Evolutionary conservation across 2,888 invertebrate species (phyloP).

Genomic region (Agrotis ipsilon): DNA sequence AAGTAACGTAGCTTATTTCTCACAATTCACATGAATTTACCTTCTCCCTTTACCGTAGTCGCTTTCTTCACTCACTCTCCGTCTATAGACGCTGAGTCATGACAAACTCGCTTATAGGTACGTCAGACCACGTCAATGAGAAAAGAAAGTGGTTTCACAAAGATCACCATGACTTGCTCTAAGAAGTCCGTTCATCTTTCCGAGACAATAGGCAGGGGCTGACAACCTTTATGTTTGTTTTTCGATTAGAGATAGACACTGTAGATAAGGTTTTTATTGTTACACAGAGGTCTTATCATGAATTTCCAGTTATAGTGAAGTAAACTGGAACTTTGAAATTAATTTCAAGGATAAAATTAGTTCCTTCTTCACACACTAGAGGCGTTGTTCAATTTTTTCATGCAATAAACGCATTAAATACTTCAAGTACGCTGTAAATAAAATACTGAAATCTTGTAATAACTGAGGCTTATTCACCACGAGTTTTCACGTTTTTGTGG

Average conservation of each 20-base stretch:
- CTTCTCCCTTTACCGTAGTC: neutral
- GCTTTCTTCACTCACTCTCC: slow-evolving; percentile 15
- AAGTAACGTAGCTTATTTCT: neutral
- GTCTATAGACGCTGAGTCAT: slow-evolving; percentile 44
- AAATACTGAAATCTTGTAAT: no score
- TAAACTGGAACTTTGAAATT: no score
- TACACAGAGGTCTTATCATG: no score
- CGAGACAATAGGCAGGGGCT: slow-evolving; percentile 35
- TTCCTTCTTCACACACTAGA: no score
- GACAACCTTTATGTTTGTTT: slow-evolving; percentile 27
- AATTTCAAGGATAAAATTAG: no score
- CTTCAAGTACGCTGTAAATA: no score
- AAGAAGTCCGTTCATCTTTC: slow-evolving; percentile 41
- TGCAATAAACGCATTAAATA: no score
- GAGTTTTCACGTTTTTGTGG: no score
- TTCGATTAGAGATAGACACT: slow-evolving; percentile 8
- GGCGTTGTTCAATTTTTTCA: no score
- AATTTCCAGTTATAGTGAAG: no score
- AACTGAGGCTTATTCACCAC: no score
- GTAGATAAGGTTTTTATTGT: neutral
- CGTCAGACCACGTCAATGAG: slow-evolving; percentile 14
- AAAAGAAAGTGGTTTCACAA: slow-evolving; percentile 42
- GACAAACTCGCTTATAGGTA: slow-evolving; percentile 33
- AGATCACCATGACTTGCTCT: slow-evolving; percentile 58
- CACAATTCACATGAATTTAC: slow-evolving; percentile 3